phyloP scores from a whole-genome alignment of 2,113 vertebrate species.

The Petrocephalus microphthalmus region DNA sequence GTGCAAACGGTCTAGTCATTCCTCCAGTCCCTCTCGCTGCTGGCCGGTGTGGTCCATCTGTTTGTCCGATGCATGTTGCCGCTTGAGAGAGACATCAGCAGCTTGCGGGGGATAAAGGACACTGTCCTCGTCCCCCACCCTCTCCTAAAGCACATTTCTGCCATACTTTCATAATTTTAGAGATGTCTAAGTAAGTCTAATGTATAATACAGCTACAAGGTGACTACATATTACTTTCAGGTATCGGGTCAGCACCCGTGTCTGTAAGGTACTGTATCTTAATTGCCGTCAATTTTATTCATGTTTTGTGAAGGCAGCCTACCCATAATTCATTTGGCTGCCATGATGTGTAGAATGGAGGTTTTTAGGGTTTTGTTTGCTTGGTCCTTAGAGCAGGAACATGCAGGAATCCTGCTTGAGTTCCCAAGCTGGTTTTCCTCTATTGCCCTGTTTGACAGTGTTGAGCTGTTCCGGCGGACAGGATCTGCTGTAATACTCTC shows the following conservation, averaged over 20 bases:
- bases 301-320: not conserved
- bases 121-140: not conserved
- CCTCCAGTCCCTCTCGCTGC: not conserved
- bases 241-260: not conserved
- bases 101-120: not conserved
- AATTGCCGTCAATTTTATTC: not conserved
- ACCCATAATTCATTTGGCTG: not conserved
- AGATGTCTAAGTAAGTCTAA: not conserved
- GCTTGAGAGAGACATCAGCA: not conserved
- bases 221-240: not conserved
- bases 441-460: not conserved
- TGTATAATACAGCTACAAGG: not conserved
- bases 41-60: constrained; percentile 26
- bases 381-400: not conserved
- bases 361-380: not conserved
- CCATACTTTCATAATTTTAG: not conserved
- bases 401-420: not conserved
- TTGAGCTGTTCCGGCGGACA: not conserved
- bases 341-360: not conserved
- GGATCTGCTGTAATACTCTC: not conserved
- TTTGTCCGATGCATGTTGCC: constrained; percentile 3
- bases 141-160: not conserved
- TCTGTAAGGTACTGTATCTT: not conserved
- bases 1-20: constrained; percentile 14
- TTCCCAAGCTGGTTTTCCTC: not conserved